phyloP scores from a whole-genome alignment of 2,113 vertebrate species.

The Nannobrachium achirus region DNA sequence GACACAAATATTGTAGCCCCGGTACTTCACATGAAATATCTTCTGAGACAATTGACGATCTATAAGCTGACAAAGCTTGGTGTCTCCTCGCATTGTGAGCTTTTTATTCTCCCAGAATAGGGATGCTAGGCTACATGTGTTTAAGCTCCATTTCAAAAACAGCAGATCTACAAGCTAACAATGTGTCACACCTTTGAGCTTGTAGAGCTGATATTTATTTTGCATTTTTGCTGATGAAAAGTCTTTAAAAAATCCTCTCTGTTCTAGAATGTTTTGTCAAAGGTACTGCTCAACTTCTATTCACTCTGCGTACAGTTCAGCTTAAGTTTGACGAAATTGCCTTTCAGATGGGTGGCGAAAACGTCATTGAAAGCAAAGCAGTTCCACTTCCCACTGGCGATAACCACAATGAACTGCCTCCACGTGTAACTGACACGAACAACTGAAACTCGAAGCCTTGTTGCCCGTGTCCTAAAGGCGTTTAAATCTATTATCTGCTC shows the following conservation, averaged over 20 bases:
- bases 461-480: constrained; percentile 14
- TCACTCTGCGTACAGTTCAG: not conserved
- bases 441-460: constrained; percentile 20
- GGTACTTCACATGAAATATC: too few species aligned
- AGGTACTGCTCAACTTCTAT: not conserved
- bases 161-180: too few species aligned
- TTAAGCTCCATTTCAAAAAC: too few species aligned
- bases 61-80: too few species aligned
- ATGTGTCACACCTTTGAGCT: too few species aligned
- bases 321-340: constrained; percentile 17
- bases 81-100: too few species aligned
- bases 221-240: too few species aligned
- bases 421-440: constrained; percentile 7
- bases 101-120: too few species aligned
- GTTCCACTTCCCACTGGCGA: constrained; percentile 14
- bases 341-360: constrained; percentile 19
- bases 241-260: not conserved
- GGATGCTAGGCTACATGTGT: too few species aligned
- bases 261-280: not conserved
- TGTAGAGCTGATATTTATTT: too few species aligned
- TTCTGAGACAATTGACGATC: too few species aligned
- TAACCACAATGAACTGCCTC: constrained; percentile 33
- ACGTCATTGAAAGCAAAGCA: constrained; percentile 43
- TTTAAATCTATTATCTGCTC: constrained; percentile 5
- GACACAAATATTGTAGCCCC: too few species aligned